A percentile compares a stretch with the other conserved stretches of the same genome.
Evolutionary conservation across 2,797 vertebrate species (phyloP).

Genomic region (Poecilia velifera): DNA sequence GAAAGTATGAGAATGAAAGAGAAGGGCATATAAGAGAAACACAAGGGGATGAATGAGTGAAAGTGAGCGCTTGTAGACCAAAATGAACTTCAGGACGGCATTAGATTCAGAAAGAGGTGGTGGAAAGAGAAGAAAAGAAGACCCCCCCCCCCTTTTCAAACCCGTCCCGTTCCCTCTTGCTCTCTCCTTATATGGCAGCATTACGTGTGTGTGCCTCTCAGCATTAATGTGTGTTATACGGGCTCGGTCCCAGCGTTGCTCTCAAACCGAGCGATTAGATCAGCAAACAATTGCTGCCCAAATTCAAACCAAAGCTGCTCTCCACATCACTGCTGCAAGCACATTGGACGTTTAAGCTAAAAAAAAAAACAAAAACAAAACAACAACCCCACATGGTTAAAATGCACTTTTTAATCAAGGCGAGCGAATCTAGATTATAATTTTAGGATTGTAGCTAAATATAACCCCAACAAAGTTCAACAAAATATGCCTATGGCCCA

Average conservation of each 20-base stretch:
- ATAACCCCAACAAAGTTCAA: background rate
- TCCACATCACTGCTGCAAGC: background rate
- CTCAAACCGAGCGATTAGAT: slow-evolving; percentile 72
- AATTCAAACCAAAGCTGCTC: slow-evolving; percentile 47
- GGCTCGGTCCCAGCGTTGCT: slow-evolving; percentile 68
- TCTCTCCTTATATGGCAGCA: slow-evolving; percentile 82
- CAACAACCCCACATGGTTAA: background rate
- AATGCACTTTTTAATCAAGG: background rate
- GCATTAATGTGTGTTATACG: slow-evolving; percentile 36
- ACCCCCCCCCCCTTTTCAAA: slow-evolving; percentile 65
- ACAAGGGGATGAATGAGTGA: slow-evolving; percentile 29
- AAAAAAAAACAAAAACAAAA: background rate
- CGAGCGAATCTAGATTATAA: background rate
- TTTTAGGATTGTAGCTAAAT: background rate
- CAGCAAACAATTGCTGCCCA: slow-evolving; percentile 51
- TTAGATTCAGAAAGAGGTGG: slow-evolving; percentile 35
- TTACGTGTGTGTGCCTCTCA: slow-evolving; percentile 47
- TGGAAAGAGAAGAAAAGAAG: slow-evolving; percentile 33
- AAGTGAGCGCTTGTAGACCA: slow-evolving; percentile 32
- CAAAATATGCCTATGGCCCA: background rate
- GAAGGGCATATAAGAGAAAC: slow-evolving; percentile 8
- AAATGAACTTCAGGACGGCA: slow-evolving; percentile 41
- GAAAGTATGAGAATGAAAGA: slow-evolving; percentile 19
- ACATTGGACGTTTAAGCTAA: background rate
- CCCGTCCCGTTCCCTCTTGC: slow-evolving; percentile 64